A percentile compares a stretch with the other conserved stretches of the same genome.
Conservation (phyloP, 2,888 invertebrate genomes). For the Pegoplata infirma region DNA sequence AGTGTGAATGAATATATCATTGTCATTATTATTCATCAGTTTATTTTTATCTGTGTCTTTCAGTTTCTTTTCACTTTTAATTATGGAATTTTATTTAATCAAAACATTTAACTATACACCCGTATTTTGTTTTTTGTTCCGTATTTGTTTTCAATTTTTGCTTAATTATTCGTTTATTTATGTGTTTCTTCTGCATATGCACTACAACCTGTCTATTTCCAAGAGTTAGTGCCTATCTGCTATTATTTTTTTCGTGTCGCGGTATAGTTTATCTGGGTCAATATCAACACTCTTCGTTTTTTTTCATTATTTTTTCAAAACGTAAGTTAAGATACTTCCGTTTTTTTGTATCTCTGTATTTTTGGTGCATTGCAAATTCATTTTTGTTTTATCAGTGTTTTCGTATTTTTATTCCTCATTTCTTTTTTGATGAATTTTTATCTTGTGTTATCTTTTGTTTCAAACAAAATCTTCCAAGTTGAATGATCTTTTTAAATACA, state of each 20-base stretch:
- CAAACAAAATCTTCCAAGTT: neutral
- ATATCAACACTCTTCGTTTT: slow-evolving; percentile 29
- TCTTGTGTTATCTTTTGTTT: neutral
- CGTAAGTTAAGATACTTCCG: slow-evolving; percentile 9
- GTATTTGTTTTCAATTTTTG: slow-evolving; percentile 4
- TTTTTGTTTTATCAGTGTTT: neutral
- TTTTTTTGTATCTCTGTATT: neutral
- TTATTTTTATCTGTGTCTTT: no score
- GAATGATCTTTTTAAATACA: slow-evolving; percentile 2
- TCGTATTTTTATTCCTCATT: neutral
- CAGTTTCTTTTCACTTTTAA: neutral
- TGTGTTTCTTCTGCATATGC: neutral
- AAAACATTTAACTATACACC: neutral
- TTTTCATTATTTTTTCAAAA: neutral
- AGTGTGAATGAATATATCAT: no score
- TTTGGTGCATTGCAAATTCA: neutral
- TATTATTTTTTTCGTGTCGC: neutral
- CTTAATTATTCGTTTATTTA: neutral
- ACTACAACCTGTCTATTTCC: neutral
- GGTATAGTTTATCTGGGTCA: slow-evolving; percentile 36
- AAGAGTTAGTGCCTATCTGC: neutral
- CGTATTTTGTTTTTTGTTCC: neutral
- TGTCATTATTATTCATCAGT: no score
- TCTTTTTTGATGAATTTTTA: neutral
- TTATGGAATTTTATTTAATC: neutral